Conservation (phyloP, 2,888 invertebrate genomes). For the Ecdyonurus torrentis region DNA sequence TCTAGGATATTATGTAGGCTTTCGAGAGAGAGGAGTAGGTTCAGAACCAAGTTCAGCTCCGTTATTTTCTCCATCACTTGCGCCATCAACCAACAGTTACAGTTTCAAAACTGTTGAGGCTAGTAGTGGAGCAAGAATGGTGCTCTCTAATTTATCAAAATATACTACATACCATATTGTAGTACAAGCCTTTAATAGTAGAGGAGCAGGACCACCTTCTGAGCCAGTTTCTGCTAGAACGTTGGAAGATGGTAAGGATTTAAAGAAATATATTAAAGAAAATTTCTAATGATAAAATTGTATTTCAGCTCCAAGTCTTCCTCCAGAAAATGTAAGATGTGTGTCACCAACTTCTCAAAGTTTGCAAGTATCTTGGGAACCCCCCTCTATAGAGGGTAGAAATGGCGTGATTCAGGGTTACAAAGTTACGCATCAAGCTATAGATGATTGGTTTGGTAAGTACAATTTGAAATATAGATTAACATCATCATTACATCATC, state of each 20-base stretch:
- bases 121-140: conserved; percentile 6
- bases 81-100: conserved; percentile 29
- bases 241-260: conserved; percentile 60
- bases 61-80: conserved; percentile 1
- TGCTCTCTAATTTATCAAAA: conserved; percentile 52
- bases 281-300: neutral
- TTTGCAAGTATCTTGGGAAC: conserved; percentile 71
- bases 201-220: conserved; percentile 71
- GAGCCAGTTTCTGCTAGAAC: conserved; percentile 63
- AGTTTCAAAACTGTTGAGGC: conserved; percentile 62
- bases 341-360: conserved; percentile 69
- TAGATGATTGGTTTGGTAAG: conserved; percentile 65
- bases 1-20: conserved; percentile 74
- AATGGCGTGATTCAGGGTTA: conserved; percentile 75
- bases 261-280: neutral
- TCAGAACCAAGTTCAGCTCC: neutral
- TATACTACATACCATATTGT: conserved; percentile 67
- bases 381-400: conserved; percentile 60
- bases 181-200: conserved; percentile 72
- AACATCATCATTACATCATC: too few relatives aligned
- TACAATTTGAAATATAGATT: conserved; percentile 7
- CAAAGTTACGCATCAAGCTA: conserved; percentile 63
- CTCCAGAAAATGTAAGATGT: conserved; percentile 67
- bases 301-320: conserved; percentile 61
- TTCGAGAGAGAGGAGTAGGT: conserved; percentile 38